A percentile compares a stretch with the other conserved stretches of the same genome.
Conservation (phyloP, 2,888 invertebrate genomes). For the Orchesellides sinensis region DNA sequence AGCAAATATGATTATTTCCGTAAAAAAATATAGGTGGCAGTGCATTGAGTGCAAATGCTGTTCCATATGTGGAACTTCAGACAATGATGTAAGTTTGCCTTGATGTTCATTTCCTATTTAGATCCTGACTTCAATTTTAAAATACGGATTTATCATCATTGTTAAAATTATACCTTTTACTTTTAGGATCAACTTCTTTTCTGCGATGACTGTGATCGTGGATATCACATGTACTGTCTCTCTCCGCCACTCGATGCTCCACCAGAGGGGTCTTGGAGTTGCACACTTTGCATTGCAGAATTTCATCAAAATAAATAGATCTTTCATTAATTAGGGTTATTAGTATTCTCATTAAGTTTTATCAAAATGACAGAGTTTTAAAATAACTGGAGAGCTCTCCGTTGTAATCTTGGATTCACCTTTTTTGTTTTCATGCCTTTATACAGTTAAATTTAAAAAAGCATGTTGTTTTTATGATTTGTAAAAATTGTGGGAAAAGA, state of each 20-base stretch:
- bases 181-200: slow-evolving; percentile 96
- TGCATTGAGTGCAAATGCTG: slow-evolving; percentile 99
- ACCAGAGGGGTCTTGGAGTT: slow-evolving; percentile 98
- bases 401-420: neutral
- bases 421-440: neutral
- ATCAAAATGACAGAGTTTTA: neutral
- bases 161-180: slow-evolving; percentile 44
- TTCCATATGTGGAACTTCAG: slow-evolving; percentile 98
- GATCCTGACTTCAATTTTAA: neutral
- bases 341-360: neutral
- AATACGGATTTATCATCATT: neutral
- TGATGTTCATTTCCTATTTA: neutral
- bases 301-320: slow-evolving; percentile 82
- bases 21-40: slow-evolving; percentile 99
- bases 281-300: slow-evolving; percentile 91
- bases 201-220: slow-evolving; percentile 99
- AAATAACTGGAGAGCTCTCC: neutral
- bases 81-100: slow-evolving; percentile 92
- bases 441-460: neutral
- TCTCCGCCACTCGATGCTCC: slow-evolving; percentile 95
- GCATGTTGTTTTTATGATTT: neutral
- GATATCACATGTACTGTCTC: slow-evolving; percentile 99
- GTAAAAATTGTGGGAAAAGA: no score
- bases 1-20: slow-evolving; percentile 98
- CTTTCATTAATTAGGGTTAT: neutral